Evolutionary conservation across 2,888 invertebrate species (phyloP), one percentile per base, ranked within the genome.

Genomic region (Julus scanicus): DNA sequence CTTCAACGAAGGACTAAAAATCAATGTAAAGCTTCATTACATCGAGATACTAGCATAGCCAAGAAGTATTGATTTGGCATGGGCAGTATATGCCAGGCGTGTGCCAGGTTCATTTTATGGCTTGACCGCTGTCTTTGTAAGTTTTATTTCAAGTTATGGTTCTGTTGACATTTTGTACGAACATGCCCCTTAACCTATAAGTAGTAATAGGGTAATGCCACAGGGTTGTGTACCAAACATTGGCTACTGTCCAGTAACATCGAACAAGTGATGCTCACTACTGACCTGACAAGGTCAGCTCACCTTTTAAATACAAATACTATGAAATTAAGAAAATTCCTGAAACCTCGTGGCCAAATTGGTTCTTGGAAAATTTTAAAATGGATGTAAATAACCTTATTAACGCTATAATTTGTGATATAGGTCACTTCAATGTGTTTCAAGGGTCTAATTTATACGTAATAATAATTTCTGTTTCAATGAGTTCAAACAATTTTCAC

Each of bases 151-250:
- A 20, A 29, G 29, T 71, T 71, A 71, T 29, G 29, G 71, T 29
- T 71, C 71, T 71, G 71, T 11, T 71, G 71, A 71, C 71, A 71
- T 71, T 29, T 71, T 71, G 29, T 29, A 17, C 20, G 71, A 71
- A 20, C 71, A 71, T 11, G 71, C 20, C 71, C 71, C 20, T 20
- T 53, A 53, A 53, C 53, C 13, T 53, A 17, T 9, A 71, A 71
- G 29, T 29, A 20, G 71, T 71, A 20, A 29, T 20, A 71, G 20
- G 57, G 29, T 29, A 71, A 20, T 63, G 63, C 20, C 20, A 29
- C 29, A 44, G 8, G 20, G 1, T 20, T 71, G 5, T 29, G 71
- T 44, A 44, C 71, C 8, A 20, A 71, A 20, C 29, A 71, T 71
- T 71, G 29, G 6, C 71, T 29, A 71, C 11, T 29, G 71, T 8